Evolutionary conservation across 2,113 vertebrate species (phyloP), one percentile per base, ranked within the genome.

Genomic region (Triplophysa tibetana): DNA sequence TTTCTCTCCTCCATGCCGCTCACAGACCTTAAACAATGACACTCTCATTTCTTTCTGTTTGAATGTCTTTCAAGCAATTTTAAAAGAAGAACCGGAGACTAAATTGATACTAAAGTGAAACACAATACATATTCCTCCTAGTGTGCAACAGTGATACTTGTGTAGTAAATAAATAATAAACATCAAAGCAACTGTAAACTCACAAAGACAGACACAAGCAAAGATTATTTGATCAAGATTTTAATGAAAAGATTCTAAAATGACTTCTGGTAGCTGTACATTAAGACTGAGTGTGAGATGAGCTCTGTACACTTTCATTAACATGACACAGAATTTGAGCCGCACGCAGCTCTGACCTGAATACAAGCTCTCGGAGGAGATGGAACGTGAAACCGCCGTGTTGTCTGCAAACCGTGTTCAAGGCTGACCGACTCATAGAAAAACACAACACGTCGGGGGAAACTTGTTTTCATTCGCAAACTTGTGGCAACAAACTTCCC

Each of bases 211-310:
- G 23, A 69, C 56, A 70, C 60, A 2, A 24, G 60, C 41, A 8
- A 52, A 26, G 24, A 26, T 0, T 11, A n/a, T 82, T 93, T 91
- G 90, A 93, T 94, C 92, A 94, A 94, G 92, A 91, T 94, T 85
- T 96, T 96, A 96, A 95, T 96, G 94, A 95, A 95, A 95, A 95
- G 95, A 92, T 94, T 94, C 94, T 95, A 96, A 95, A 95, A 95
- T 94, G 95, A 95, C 93, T 82, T 95, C 88, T 94, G 87, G 89
- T 94, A 92, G 92, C 94, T 96, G 94, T 95, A 96, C 95, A 96
- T 96, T 95, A 95, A 96, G 94, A 96, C 95, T 93, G 94, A 94
- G 41, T 88, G 91, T 92, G 90, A 93, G 92, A 88, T 83, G 91
- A 90, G 88, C 91, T 93, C 85, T 92, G 75, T 91, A 90, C 92